Evolutionary conservation across 2,797 vertebrate genomes (phyloP).

Genomic region (Pseudomugil tenellus): DNA sequence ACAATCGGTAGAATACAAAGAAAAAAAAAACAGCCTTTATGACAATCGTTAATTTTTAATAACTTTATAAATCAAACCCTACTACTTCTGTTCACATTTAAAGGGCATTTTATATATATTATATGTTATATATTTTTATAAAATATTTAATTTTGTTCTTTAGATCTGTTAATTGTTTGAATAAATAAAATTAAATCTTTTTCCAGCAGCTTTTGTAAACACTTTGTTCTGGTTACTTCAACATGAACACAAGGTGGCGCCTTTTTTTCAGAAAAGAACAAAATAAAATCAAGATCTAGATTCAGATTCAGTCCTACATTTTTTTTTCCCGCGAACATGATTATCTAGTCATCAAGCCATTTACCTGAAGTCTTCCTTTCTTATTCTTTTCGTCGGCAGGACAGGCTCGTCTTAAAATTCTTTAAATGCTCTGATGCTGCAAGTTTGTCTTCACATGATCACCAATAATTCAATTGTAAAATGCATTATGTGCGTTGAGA

Average conservation of each 20-base stretch:
- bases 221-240: neutral
- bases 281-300: neutral
- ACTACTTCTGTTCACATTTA: neutral
- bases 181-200: neutral
- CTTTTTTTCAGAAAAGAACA: slow-evolving; percentile 3
- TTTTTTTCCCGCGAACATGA: neutral
- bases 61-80: neutral
- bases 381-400: neutral
- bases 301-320: no score
- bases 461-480: neutral
- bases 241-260: slow-evolving; percentile 19
- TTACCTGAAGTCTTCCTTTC: neutral
- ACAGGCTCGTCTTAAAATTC: neutral
- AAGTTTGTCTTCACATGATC: neutral
- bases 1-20: neutral
- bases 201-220: neutral
- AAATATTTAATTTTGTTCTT: neutral
- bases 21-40: no score
- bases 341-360: neutral
- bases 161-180: neutral
- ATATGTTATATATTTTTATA: neutral
- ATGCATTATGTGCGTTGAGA: neutral
- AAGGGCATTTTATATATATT: no score
- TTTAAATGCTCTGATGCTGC: neutral
- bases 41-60: neutral